Conservation (phyloP, 2,797 vertebrate genomes). For the Podarcis siculus region DNA sequence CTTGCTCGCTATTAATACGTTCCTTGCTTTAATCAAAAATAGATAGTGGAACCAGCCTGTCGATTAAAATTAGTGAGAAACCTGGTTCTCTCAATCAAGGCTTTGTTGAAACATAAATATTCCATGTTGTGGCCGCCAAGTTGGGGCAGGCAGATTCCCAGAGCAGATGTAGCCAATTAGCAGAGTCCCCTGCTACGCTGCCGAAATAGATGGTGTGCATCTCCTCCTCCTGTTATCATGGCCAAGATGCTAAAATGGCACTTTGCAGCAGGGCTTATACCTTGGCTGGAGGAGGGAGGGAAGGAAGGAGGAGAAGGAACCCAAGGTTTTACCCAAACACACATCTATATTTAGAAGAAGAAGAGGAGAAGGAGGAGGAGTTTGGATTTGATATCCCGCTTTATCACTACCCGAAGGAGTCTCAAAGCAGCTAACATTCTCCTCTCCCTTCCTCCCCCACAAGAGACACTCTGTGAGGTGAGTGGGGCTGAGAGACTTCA, state of each 20-base stretch:
- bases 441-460: too few species aligned
- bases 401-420: too few species aligned
- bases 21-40: slow-evolving; percentile 20
- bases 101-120: accelerated
- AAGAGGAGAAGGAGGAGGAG: too few species aligned
- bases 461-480: too few species aligned
- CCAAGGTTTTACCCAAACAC: neutral
- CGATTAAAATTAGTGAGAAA: slow-evolving; percentile 24
- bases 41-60: neutral
- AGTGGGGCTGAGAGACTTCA: too few species aligned
- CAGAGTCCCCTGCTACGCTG: neutral
- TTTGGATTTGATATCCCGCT: too few species aligned
- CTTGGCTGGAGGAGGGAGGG: neutral
- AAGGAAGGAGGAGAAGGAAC: neutral
- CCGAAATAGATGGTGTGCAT: slow-evolving; percentile 7
- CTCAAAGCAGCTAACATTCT: too few species aligned
- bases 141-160: slow-evolving; percentile 18
- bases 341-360: too few species aligned
- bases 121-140: neutral
- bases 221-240: slow-evolving; percentile 42
- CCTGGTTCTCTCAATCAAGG: slow-evolving; percentile 21
- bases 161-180: slow-evolving; percentile 31
- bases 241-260: slow-evolving; percentile 24
- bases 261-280: accelerated
- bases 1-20: slow-evolving; percentile 10